These are phyloP conservation scores for Linyphia triangularis DNA, from an alignment of 2,888 invertebrate genomes.

Conservation along the genomic window DNA sequence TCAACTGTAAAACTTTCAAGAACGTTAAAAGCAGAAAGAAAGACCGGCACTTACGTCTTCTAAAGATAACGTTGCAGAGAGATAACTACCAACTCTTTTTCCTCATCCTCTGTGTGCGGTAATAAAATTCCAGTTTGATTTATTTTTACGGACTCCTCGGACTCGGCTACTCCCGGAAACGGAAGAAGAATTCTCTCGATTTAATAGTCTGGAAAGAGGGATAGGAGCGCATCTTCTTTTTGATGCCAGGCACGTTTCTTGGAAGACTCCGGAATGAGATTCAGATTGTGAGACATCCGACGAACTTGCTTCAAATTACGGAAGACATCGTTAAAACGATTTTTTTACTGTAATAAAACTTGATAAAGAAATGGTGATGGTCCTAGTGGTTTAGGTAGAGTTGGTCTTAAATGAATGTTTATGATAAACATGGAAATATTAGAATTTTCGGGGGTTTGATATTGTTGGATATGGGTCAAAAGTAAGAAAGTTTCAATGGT, in stretches of 20 bases:
- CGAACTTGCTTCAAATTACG: background rate
- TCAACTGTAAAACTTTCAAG: background rate
- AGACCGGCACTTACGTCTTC: background rate
- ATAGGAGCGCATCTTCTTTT: background rate
- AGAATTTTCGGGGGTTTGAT: too few relatives aligned
- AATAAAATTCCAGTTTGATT: conserved; percentile 56
- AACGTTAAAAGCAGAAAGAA: conserved; percentile 27
- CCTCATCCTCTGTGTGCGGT: conserved; percentile 6
- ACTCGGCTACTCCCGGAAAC: conserved; percentile 13
- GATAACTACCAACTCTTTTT: conserved; percentile 32
- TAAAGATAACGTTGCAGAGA: background rate
- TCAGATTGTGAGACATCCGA: conserved; percentile 24
- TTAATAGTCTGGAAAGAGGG: conserved; percentile 39
- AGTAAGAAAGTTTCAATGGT: too few relatives aligned
- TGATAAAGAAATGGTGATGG: too few relatives aligned
- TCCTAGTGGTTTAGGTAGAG: too few relatives aligned
- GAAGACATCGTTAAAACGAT: background rate
- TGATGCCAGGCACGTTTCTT: conserved; percentile 11
- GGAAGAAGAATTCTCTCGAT: conserved; percentile 5
- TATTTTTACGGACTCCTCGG: conserved; percentile 45
- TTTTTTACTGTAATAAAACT: background rate
- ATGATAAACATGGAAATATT: too few relatives aligned
- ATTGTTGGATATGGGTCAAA: too few relatives aligned
- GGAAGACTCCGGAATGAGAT: conserved; percentile 22
- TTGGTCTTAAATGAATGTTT: too few relatives aligned